These are phyloP conservation scores for Masticophis lateralis DNA, from an alignment of 2,797 vertebrate species.

Conservation along the genomic window DNA sequence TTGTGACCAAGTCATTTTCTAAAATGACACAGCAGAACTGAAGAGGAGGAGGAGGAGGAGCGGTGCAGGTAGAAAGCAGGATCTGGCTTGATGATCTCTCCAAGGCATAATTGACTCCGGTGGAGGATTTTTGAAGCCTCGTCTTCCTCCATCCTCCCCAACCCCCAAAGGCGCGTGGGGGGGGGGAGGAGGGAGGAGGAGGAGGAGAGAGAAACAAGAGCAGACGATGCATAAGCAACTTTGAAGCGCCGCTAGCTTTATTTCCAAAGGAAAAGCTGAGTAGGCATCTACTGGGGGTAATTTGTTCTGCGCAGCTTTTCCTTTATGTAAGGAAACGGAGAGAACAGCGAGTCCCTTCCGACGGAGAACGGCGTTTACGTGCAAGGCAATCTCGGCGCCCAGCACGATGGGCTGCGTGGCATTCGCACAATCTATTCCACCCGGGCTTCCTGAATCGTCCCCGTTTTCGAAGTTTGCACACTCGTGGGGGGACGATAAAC, in stretches of 20 bases:
- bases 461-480: neutral
- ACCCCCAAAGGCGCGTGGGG: neutral
- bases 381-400: neutral
- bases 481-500: neutral
- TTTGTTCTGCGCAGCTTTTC: neutral
- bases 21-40: constrained; percentile 76
- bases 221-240: constrained; percentile 1
- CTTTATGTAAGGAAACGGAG: constrained; percentile 1
- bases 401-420: neutral
- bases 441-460: accelerated
- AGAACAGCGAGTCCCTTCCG: neutral
- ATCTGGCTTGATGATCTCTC: constrained; percentile 40
- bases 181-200: constrained; percentile 1
- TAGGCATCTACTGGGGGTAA: neutral
- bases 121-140: neutral
- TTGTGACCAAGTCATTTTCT: constrained; percentile 43
- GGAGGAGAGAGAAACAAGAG: neutral
- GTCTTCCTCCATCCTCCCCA: neutral
- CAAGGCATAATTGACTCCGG: constrained; percentile 33
- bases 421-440: neutral
- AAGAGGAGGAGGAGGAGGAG: constrained; percentile 37
- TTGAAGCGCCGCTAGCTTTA: neutral
- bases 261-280: neutral
- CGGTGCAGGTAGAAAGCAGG: neutral
- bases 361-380: neutral